Percentiles rank a stretch among this genome's conserved stretches.
phyloP scores from a whole-genome alignment of 2,888 invertebrate genomes.

The Drosophila paramelanica region DNA sequence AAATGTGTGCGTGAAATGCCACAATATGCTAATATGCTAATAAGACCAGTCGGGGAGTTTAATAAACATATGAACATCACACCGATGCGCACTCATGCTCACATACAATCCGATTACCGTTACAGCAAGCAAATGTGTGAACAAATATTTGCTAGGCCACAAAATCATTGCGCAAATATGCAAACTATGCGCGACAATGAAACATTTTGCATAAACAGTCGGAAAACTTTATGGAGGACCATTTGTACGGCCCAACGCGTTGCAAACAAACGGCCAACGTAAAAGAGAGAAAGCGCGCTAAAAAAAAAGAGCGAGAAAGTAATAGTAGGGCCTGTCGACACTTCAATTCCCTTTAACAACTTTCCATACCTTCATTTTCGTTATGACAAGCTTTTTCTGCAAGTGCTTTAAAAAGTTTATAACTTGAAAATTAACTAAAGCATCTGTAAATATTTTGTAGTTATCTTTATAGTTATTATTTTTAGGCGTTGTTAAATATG shows the following conservation, averaged over 20 bases:
- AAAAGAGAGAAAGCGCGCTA: background rate
- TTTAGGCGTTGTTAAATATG: background rate
- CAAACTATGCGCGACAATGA: slow-evolving; percentile 70
- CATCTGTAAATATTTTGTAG: background rate
- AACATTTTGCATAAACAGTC: slow-evolving; percentile 59
- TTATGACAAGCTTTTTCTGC: background rate
- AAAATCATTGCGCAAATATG: slow-evolving; percentile 77
- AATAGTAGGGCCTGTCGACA: background rate
- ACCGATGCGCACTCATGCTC: slow-evolving; percentile 19
- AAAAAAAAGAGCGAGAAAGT: background rate
- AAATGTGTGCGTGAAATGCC: slow-evolving; percentile 60
- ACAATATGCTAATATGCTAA: slow-evolving; percentile 69
- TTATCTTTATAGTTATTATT: background rate
- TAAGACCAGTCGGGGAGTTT: slow-evolving; percentile 50
- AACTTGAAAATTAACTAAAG: background rate
- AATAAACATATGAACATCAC: slow-evolving; percentile 61
- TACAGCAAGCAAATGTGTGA: slow-evolving; percentile 57
- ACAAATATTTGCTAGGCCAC: slow-evolving; percentile 73
- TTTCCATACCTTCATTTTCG: background rate
- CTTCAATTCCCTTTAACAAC: slow-evolving; percentile 10
- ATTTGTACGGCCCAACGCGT: slow-evolving; percentile 54
- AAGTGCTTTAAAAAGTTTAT: background rate
- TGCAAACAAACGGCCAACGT: slow-evolving; percentile 23
- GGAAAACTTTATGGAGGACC: slow-evolving; percentile 45
- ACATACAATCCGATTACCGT: slow-evolving; percentile 8